phyloP scores from a whole-genome alignment of 2,888 invertebrate species.

The Yponomeuta evonymella region DNA sequence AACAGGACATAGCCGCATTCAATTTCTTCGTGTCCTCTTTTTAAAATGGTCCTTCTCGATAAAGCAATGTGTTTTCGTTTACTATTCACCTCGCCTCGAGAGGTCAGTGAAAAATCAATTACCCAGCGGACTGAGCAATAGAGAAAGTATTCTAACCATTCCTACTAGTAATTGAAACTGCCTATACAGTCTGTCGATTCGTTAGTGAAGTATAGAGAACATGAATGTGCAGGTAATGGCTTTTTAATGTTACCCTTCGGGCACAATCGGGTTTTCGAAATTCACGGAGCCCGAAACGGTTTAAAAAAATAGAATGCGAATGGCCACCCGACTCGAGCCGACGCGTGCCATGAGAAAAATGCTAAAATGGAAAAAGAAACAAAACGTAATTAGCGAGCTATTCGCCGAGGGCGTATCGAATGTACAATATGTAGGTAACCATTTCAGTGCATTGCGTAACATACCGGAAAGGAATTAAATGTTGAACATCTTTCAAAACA shows the following conservation, averaged over 20 bases:
- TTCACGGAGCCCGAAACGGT: conserved; percentile 23
- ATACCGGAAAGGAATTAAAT: background rate
- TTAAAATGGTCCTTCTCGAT: background rate
- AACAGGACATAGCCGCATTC: conserved; percentile 1
- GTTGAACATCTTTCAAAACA: conserved; percentile 8
- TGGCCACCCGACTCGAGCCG: background rate
- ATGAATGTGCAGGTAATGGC: conserved; percentile 35
- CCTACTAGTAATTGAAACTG: conserved; percentile 32
- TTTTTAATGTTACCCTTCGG: conserved; percentile 49
- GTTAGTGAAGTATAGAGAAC: conserved; percentile 4
- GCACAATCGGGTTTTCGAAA: conserved; percentile 39
- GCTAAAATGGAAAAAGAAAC: conserved; percentile 3
- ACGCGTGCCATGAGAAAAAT: conserved; percentile 6
- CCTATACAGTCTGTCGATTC: conserved; percentile 18
- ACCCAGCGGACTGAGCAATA: conserved; percentile 25
- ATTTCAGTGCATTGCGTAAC: conserved; percentile 13
- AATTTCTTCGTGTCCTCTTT: conserved; percentile 10
- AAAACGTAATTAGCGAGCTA: conserved; percentile 30
- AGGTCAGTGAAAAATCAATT: conserved; percentile 12
- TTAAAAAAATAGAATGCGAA: background rate
- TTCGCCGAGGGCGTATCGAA: conserved; percentile 24
- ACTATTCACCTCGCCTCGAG: conserved; percentile 9
- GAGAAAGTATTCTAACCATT: conserved; percentile 29
- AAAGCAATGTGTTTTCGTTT: conserved; percentile 12
- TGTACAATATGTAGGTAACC: conserved; percentile 28